Conservation (phyloP, 2,797 vertebrate species). For the Pseudomugil tenellus region DNA sequence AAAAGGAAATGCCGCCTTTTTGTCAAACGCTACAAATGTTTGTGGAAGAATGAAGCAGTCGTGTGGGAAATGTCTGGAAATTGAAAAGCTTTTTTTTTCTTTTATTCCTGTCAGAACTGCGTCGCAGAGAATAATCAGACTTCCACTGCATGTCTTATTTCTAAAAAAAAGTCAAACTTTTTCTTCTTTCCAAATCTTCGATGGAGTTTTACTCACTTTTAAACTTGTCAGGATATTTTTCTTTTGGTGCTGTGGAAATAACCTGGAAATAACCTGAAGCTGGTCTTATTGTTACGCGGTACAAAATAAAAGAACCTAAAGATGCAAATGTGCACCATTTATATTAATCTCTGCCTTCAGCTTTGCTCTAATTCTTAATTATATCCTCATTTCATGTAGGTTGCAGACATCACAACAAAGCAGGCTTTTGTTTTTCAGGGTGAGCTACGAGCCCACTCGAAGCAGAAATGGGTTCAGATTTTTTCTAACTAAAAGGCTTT, state of each 20-base stretch:
- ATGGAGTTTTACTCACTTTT: not conserved
- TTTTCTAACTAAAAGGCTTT: constrained; percentile 1
- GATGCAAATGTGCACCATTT: not conserved
- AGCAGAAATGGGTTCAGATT: not conserved
- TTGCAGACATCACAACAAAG: not conserved
- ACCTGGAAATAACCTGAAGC: not conserved
- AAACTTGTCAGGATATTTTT: not conserved
- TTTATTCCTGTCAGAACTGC: constrained; percentile 29
- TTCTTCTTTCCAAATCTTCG: not conserved
- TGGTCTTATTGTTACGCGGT: not conserved
- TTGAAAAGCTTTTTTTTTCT: constrained; percentile 14
- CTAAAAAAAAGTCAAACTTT: constrained; percentile 13
- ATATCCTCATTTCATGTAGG: not conserved
- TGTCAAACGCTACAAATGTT: constrained; percentile 37
- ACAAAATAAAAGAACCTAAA: not conserved
- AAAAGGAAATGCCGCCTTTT: constrained; percentile 19
- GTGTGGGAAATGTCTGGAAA: constrained; percentile 14
- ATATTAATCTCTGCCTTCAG: not conserved
- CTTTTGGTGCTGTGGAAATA: not conserved
- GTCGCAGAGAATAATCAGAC: not conserved
- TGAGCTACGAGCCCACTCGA: not conserved
- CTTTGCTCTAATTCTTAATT: not conserved
- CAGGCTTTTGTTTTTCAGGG: constrained; percentile 15
- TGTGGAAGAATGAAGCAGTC: constrained; percentile 19
- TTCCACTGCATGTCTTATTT: constrained; percentile 26